Evolutionary conservation across 2,888 invertebrate species (phyloP).

Genomic region (Caenorhabditis angaria): DNA sequence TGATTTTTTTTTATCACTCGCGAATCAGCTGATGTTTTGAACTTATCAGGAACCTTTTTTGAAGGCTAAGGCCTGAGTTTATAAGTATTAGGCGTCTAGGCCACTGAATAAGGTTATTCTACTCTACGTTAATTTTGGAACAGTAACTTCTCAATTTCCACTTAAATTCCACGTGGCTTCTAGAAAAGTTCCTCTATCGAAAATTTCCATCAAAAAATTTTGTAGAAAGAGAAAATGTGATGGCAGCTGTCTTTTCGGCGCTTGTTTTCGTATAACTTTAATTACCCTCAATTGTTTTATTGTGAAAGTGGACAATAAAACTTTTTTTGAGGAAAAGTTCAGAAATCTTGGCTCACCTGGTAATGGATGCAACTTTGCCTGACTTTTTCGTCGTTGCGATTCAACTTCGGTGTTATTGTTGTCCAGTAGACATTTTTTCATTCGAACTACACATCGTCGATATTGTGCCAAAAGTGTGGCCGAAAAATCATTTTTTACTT

Average conservation of each 20-base stretch:
- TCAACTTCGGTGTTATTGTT: constrained; percentile 48
- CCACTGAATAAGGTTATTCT: too few species aligned
- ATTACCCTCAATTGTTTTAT: background rate
- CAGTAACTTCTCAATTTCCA: too few species aligned
- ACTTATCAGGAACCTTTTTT: too few species aligned
- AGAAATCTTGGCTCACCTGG: constrained; percentile 35
- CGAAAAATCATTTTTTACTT: constrained; percentile 37
- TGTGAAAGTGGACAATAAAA: background rate
- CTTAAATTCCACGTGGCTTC: too few species aligned
- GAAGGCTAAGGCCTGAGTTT: too few species aligned
- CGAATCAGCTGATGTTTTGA: background rate
- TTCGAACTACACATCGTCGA: constrained; percentile 41
- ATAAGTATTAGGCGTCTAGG: too few species aligned
- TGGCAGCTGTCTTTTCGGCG: background rate
- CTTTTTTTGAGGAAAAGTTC: background rate
- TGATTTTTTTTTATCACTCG: background rate
- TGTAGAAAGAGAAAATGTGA: too few species aligned
- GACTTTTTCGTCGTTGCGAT: constrained; percentile 45
- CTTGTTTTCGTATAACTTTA: background rate
- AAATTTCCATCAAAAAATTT: background rate
- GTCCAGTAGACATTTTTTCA: constrained; percentile 44
- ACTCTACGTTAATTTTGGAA: too few species aligned
- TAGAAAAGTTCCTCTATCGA: background rate
- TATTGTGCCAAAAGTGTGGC: constrained; percentile 36
- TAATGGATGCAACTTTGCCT: constrained; percentile 53